These are phyloP conservation scores for Eucriotettix oculatus DNA, from an alignment of 2,888 invertebrate genomes.

Conservation along the genomic window DNA sequence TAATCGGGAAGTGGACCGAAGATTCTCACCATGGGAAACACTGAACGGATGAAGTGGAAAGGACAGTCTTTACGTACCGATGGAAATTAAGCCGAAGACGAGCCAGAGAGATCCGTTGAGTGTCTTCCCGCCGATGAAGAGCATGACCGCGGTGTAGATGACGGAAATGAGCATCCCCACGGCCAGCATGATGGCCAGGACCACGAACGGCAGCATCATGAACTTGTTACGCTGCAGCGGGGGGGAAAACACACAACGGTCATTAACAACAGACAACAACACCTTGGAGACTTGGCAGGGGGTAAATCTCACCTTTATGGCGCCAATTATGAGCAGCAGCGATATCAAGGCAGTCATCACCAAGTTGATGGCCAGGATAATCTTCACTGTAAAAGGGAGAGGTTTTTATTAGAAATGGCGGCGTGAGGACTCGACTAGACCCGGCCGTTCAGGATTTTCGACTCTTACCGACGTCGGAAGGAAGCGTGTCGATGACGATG, in stretches of 20 bases:
- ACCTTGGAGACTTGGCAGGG: neutral
- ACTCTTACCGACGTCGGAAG: slow-evolving; percentile 42
- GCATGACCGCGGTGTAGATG: slow-evolving; percentile 58
- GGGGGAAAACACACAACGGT: too few relatives aligned
- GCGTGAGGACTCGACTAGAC: too few relatives aligned
- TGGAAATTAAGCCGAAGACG: slow-evolving; percentile 33
- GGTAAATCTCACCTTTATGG: slow-evolving; percentile 43
- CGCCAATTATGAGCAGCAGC: slow-evolving; percentile 54
- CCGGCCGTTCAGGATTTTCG: too few relatives aligned
- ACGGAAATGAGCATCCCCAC: slow-evolving; percentile 62
- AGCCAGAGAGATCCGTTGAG: slow-evolving; percentile 41
- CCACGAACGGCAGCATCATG: slow-evolving; percentile 72
- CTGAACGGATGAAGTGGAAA: too few relatives aligned
- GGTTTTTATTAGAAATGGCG: too few relatives aligned
- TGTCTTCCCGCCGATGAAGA: slow-evolving; percentile 43
- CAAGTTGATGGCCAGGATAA: slow-evolving; percentile 62
- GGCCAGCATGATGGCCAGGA: slow-evolving; percentile 61
- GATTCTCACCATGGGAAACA: too few relatives aligned
- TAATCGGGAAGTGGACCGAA: too few relatives aligned
- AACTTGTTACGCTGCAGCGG: slow-evolving; percentile 56
- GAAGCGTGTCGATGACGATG: slow-evolving; percentile 56
- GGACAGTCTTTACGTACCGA: too few relatives aligned
- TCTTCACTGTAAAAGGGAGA: slow-evolving; percentile 42
- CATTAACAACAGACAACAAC: slow-evolving; percentile 1
- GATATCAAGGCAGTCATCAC: slow-evolving; percentile 72